These are phyloP conservation scores for Prunella fulvescens DNA, from an alignment of 2,113 vertebrate species.

Conservation along the genomic window DNA sequence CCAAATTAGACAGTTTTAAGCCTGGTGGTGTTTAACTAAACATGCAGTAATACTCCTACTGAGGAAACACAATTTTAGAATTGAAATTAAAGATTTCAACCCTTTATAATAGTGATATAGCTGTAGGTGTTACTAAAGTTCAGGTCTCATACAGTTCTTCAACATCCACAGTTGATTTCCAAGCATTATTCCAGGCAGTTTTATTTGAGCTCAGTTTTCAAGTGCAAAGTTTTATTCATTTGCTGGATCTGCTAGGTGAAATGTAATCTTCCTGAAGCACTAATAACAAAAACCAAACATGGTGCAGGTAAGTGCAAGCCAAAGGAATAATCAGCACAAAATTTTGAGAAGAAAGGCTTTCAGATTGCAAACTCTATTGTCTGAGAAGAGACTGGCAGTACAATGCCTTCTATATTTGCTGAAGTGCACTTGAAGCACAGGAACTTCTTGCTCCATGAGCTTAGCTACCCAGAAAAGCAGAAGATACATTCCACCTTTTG, in stretches of 20 bases:
- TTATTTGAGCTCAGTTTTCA: background rate
- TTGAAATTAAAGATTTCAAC: background rate
- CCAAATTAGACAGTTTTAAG: background rate
- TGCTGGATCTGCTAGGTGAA: background rate
- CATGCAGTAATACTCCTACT: background rate
- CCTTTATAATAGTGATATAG: background rate
- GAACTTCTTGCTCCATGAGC: background rate
- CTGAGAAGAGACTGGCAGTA: background rate
- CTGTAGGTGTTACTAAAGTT: background rate
- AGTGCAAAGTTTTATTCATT: background rate
- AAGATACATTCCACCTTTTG: background rate
- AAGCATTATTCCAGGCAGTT: background rate
- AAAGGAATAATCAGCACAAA: background rate
- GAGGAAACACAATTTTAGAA: background rate
- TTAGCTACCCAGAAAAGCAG: background rate
- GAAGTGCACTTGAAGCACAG: background rate
- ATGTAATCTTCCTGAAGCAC: background rate
- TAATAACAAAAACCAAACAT: background rate
- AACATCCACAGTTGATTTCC: background rate
- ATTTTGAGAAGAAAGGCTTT: background rate
- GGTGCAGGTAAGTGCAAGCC: background rate
- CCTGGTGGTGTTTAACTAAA: background rate
- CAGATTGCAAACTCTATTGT: background rate
- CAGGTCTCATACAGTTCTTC: background rate
- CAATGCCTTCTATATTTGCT: background rate